A percentile compares a stretch with the other conserved stretches of the same genome.
Evolutionary conservation across 2,888 invertebrate genomes (phyloP).

Genomic region (Adineta ricciae): DNA sequence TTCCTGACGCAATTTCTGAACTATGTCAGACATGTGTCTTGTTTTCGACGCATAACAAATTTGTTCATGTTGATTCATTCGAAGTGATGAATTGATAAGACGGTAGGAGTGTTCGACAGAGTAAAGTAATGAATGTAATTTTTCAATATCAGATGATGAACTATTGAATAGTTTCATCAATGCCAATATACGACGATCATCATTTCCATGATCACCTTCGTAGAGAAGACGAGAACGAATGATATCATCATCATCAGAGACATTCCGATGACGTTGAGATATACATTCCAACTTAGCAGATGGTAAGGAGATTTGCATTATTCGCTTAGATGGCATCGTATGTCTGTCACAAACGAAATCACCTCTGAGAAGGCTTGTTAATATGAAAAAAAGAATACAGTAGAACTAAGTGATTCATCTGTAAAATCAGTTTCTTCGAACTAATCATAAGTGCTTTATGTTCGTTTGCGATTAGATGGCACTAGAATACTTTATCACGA

Average conservation of each 20-base stretch:
- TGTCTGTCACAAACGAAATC: not conserved
- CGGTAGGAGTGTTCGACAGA: conserved; percentile 6
- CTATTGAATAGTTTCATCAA: conserved; percentile 62
- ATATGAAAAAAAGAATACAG: not conserved
- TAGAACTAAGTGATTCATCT: not conserved
- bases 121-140: conserved; percentile 43
- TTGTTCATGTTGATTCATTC: not conserved
- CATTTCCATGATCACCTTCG: conserved; percentile 95
- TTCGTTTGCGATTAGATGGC: too few relatives aligned
- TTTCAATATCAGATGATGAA: conserved; percentile 36
- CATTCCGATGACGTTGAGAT: not conserved
- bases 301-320: not conserved
- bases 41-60: not conserved
- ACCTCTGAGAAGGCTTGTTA: not conserved
- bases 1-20: not conserved
- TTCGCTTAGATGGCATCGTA: not conserved
- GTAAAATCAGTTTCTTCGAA: too few relatives aligned
- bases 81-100: not conserved
- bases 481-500: too few relatives aligned
- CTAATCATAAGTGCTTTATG: too few relatives aligned
- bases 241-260: conserved; percentile 63
- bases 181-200: conserved; percentile 76
- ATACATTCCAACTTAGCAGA: not conserved
- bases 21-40: not conserved
- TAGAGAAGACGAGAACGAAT: conserved; percentile 77